These are phyloP conservation scores for Atractosteus spatula DNA, from an alignment of 2,113 vertebrate genomes.

Conservation along the genomic window DNA sequence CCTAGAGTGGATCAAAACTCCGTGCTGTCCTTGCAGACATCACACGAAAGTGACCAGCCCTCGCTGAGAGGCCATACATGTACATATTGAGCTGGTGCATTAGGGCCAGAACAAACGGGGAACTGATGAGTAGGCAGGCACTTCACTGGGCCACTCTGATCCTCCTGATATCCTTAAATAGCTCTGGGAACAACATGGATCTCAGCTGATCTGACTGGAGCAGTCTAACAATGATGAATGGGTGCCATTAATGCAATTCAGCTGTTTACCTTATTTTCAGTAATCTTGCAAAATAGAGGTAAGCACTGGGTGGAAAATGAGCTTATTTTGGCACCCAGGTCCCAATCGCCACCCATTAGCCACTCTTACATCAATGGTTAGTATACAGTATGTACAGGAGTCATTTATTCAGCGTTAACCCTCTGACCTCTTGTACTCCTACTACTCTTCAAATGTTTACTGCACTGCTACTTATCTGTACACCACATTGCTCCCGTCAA, in stretches of 20 bases:
- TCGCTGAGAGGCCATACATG: slow-evolving; percentile 1
- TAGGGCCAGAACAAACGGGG: slow-evolving; percentile 18
- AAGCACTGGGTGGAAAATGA: slow-evolving; percentile 47
- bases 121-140: slow-evolving; percentile 5
- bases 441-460: slow-evolving; percentile 16
- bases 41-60: background rate
- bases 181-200: slow-evolving; percentile 41
- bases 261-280: slow-evolving; percentile 59
- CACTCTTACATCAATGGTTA: slow-evolving; percentile 37
- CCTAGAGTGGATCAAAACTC: background rate
- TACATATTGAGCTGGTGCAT: slow-evolving; percentile 17
- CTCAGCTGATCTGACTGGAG: slow-evolving; percentile 47
- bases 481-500: background rate
- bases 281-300: slow-evolving; percentile 60
- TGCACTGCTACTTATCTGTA: background rate
- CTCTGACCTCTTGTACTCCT: slow-evolving; percentile 7
- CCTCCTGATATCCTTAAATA: slow-evolving; percentile 21
- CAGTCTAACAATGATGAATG: slow-evolving; percentile 61
- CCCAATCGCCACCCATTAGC: slow-evolving; percentile 42
- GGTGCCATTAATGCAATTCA: slow-evolving; percentile 66
- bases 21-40: background rate
- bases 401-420: slow-evolving; percentile 13
- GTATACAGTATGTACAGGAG: slow-evolving; percentile 6
- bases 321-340: slow-evolving; percentile 45
- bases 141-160: slow-evolving; percentile 4